Evolutionary conservation across 2,113 vertebrate genomes (phyloP).

Genomic region (Sylvia atricapilla): DNA sequence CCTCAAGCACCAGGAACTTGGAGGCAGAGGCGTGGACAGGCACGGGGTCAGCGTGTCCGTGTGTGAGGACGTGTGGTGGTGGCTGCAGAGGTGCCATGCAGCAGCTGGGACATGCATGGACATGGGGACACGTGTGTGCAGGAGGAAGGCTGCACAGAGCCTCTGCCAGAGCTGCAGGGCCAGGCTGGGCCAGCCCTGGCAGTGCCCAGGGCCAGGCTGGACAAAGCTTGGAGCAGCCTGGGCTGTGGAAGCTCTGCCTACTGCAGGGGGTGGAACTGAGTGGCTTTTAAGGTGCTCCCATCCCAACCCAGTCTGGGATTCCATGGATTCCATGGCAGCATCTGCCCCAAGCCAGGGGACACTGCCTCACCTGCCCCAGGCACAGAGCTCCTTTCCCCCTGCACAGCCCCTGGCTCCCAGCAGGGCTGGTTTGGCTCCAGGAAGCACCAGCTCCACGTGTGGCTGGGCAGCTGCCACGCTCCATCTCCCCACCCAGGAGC

Average conservation of each 20-base stretch:
- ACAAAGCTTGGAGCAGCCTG: not conserved
- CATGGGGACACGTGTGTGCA: not conserved
- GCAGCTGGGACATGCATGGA: not conserved
- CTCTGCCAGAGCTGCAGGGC: fast-evolving
- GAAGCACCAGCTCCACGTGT: not conserved
- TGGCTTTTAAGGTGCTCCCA: not conserved
- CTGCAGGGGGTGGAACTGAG: not conserved
- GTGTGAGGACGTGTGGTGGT: fast-evolving
- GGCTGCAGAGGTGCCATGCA: conserved; percentile 29
- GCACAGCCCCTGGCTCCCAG: not conserved
- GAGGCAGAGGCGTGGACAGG: not conserved
- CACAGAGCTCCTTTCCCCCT: not conserved
- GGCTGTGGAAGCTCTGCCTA: not conserved
- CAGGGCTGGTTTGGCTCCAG: fast-evolving
- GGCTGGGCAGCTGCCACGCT: not conserved
- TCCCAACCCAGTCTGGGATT: not conserved
- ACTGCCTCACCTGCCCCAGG: not conserved
- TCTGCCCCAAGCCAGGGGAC: fast-evolving
- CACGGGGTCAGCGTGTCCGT: not conserved
- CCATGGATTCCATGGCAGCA: not conserved
- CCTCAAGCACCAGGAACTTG: not conserved
- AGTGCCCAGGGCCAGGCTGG: not conserved
- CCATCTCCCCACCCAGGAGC: not conserved
- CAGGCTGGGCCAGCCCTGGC: not conserved
- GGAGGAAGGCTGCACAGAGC: not conserved